These are phyloP conservation scores for Xiphorhynchus erythropygius DNA, from an alignment of 2,797 vertebrate species.

Conservation along the genomic window DNA sequence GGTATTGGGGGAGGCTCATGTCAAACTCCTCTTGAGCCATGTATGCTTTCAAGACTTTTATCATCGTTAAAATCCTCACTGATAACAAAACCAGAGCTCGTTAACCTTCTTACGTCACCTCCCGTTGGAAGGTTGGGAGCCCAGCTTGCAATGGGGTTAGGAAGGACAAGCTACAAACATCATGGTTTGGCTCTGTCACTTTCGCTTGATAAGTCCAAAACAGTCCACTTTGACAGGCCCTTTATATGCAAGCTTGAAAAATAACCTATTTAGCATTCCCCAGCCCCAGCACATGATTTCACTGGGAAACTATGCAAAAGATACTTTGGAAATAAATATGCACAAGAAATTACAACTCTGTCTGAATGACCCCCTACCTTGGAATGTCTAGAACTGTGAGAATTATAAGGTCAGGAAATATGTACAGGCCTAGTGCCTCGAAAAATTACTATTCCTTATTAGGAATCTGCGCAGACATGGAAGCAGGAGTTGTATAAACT, in stretches of 20 bases:
- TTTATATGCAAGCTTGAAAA: conserved; percentile 78
- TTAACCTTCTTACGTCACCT: not conserved
- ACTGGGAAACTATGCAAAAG: conserved; percentile 92
- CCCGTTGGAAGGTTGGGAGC: not conserved
- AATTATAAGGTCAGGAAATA: conserved; percentile 83
- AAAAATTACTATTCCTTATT: conserved; percentile 82
- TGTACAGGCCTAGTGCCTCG: conserved; percentile 72
- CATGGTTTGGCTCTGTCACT: conserved; percentile 61
- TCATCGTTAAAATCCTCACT: not conserved
- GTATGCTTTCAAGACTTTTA: not conserved
- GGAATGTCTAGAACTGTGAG: conserved; percentile 86
- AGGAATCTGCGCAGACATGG: conserved; percentile 78
- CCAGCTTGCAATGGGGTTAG: not conserved
- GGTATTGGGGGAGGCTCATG: not conserved
- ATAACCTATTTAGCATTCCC: conserved; percentile 78
- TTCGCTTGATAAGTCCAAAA: conserved; percentile 75
- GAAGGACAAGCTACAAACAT: not conserved
- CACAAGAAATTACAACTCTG: conserved; percentile 81
- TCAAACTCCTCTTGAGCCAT: not conserved
- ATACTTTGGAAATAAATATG: conserved; percentile 93
- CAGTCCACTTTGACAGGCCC: conserved; percentile 75
- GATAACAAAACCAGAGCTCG: not conserved
- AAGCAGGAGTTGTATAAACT: conserved; percentile 79
- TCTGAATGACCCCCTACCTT: conserved; percentile 84
- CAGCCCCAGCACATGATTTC: conserved; percentile 77